These are phyloP conservation scores for Lasioglossum lativentre DNA, from an alignment of 2,888 invertebrate genomes.

Conservation along the genomic window DNA sequence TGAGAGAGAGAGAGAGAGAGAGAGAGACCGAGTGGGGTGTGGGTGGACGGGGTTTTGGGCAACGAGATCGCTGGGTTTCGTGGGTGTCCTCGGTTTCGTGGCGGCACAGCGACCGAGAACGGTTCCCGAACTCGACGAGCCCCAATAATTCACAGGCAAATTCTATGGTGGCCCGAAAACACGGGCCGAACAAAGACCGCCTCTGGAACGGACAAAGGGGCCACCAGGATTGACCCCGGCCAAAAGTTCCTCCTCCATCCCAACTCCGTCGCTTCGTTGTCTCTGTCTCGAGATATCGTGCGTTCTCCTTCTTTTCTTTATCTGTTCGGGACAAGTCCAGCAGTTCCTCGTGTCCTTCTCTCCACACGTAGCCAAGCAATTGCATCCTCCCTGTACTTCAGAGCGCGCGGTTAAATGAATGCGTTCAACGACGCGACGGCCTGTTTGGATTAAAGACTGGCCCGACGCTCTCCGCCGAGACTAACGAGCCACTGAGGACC, in stretches of 20 bases:
- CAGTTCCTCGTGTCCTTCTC: background rate
- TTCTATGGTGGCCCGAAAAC: constrained; percentile 77
- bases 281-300: background rate
- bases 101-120: constrained; percentile 25
- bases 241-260: constrained; percentile 39
- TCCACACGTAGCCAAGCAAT: background rate
- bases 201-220: constrained; percentile 64
- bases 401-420: constrained; percentile 39
- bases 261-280: background rate
- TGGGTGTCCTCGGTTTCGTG: constrained; percentile 38
- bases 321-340: background rate
- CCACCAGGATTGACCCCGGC: constrained; percentile 53
- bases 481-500: background rate
- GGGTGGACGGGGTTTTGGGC: background rate
- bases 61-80: constrained; percentile 22
- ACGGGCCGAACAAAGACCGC: constrained; percentile 66
- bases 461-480: background rate
- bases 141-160: constrained; percentile 77
- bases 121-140: constrained; percentile 47
- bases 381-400: constrained; percentile 23
- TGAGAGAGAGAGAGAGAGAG: background rate
- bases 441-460: constrained; percentile 39
- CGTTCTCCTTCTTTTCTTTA: background rate
- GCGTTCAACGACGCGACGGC: constrained; percentile 22
- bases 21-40: no score